Evolutionary conservation across 2,797 vertebrate species (phyloP), one percentile per base, ranked within the genome.

Genomic region (Periophthalmus magnuspinnatus): DNA sequence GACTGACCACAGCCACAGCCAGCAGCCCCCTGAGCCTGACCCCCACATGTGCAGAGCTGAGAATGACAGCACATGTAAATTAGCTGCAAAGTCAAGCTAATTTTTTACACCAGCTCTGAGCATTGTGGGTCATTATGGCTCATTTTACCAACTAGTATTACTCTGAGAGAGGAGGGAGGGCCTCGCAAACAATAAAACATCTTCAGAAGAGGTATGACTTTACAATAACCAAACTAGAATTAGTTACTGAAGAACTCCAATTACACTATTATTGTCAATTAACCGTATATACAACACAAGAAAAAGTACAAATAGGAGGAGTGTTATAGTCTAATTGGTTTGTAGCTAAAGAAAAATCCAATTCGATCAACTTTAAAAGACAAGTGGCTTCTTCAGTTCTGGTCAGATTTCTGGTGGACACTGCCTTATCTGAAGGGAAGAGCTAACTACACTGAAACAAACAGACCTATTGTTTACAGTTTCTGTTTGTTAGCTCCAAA

Each of bases 41-140:
- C 91, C 87, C 81, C 88, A 76, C 88, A 86, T 50, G 89, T 83
- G 34, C 83, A 59, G 41, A 92, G 81, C 71, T 98, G 96, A 98
- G 88, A 77, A 70, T 98, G 97, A 98, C 88, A 93, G 77, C 88
- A 91, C 83, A 81, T 90, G 79, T 94, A 94, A 91, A 79, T 90
- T 88, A 91, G 41, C 72, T 71, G 70, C 78, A 54, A 80, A 54
- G 24, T 64, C 59, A 75, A 28, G 68, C 62, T 60, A 76, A 57
- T 28, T 22, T 58, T 22, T 76, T 73, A 75, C 62, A 87, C 63
- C 82, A 69, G 77, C 70, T 28, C 75, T 54, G 77, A 83, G 79
- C 80, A 77, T 64, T 3, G 3, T 70, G 74, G 80, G 47, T 48
- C 61, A 58, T 16, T 5, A 6, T 70, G 0, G 70, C 76, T 88